Evolutionary conservation across 2,888 invertebrate genomes (phyloP).

Genomic region (Isotomurus palustris): DNA sequence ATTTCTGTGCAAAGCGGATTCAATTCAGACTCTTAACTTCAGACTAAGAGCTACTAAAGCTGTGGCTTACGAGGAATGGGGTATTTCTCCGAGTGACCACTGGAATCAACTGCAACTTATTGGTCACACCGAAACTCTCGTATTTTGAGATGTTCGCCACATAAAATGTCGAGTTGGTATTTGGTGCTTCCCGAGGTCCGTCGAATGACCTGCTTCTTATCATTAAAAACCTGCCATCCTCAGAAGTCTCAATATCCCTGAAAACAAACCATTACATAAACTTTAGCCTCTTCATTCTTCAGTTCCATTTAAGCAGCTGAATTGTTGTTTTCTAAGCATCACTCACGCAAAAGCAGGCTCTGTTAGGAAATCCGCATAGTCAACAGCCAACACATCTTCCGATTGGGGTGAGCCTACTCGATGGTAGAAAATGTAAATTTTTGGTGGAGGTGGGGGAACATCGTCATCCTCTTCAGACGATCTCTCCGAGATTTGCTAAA

Average conservation of each 20-base stretch:
- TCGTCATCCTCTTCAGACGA: slow-evolving; percentile 75
- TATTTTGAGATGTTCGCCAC: slow-evolving; percentile 20
- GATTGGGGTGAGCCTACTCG: slow-evolving; percentile 75
- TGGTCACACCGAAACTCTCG: slow-evolving; percentile 13
- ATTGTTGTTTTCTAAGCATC: no score
- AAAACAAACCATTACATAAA: not conserved
- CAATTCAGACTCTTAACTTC: not conserved
- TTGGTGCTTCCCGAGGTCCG: slow-evolving; percentile 13
- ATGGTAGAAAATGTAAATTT: slow-evolving; percentile 93
- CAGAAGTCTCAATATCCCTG: slow-evolving; percentile 22
- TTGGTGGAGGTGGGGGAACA: slow-evolving; percentile 75
- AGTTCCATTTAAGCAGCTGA: no score
- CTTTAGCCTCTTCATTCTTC: not conserved
- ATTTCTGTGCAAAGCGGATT: slow-evolving; percentile 50
- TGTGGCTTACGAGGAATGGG: not conserved
- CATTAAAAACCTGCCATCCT: slow-evolving; percentile 21
- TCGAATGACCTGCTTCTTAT: slow-evolving; percentile 13
- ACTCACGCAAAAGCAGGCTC: slow-evolving; percentile 71
- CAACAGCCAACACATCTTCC: slow-evolving; percentile 78
- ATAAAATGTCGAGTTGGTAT: slow-evolving; percentile 24
- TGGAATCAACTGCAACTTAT: slow-evolving; percentile 8
- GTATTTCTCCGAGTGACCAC: not conserved
- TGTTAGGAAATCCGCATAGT: slow-evolving; percentile 80
- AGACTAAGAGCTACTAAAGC: no score
- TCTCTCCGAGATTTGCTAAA: not conserved